phyloP scores from a whole-genome alignment of 1,140 invertebrate species.

The Sycophila sp. region DNA sequence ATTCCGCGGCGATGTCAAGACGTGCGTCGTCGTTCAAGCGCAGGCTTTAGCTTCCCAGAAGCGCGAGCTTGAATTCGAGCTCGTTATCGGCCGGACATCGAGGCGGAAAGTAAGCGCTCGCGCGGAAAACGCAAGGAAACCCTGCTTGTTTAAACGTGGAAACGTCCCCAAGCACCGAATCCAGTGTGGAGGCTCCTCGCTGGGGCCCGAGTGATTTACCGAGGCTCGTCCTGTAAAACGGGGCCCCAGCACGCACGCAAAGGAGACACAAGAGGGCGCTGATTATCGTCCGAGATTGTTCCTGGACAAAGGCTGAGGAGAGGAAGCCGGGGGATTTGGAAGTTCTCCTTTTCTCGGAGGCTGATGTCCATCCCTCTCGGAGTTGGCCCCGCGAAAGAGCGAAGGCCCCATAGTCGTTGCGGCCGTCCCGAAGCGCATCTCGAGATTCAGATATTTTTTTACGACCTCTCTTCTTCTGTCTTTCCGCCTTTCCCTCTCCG shows the following conservation, averaged over 20 bases:
- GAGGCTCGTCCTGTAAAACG: constrained; percentile 56
- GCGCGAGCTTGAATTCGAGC: constrained; percentile 19
- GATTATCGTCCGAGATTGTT: constrained; percentile 65
- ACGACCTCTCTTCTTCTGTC: constrained; percentile 47
- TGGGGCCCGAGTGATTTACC: constrained; percentile 62
- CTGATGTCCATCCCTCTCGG: constrained; percentile 7
- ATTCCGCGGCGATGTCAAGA: neutral
- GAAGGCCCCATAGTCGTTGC: constrained; percentile 38
- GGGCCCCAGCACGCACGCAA: constrained; percentile 45
- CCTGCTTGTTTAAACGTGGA: too few species aligned
- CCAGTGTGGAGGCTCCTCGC: constrained; percentile 45
- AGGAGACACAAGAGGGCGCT: constrained; percentile 58
- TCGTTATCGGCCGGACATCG: constrained; percentile 58
- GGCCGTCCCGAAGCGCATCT: constrained; percentile 33
- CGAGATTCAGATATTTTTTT: constrained; percentile 65
- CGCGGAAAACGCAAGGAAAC: constrained; percentile 38
- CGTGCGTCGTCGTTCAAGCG: neutral
- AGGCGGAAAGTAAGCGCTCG: constrained; percentile 44
- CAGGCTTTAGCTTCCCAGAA: constrained; percentile 19
- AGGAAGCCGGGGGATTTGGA: neutral
- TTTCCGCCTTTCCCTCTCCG: neutral
- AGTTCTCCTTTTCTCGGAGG: too few species aligned
- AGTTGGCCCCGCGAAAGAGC: constrained; percentile 26
- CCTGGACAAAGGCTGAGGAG: constrained; percentile 45
- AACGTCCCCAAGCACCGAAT: too few species aligned